Evolutionary conservation across 2,113 vertebrate species (phyloP), one percentile per base, ranked within the genome.

Genomic region (Trichomycterus rosablanca): DNA sequence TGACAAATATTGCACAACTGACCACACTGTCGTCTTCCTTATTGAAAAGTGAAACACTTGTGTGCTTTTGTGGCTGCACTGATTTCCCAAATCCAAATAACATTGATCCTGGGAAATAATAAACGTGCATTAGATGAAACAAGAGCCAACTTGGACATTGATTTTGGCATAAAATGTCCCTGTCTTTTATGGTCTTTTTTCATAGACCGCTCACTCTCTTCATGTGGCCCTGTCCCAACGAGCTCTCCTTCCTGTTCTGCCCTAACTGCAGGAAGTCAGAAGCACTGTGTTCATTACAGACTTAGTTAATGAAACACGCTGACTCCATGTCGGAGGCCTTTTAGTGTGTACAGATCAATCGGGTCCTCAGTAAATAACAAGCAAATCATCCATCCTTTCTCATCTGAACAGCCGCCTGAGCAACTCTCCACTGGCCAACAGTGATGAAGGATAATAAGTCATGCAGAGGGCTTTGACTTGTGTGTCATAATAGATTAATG

Each of bases 41-140:
- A 30, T 7, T 4, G 3, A 30, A 30, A 30, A 78, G 78, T 79
- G 88, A 85, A 86, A 86, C 77, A 83, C 88, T 90, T 92, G 88
- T 93, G 91, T 92, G 92, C 92, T 91, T 88, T 88, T 87, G 81
- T 88, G 74, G 89, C 86, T 85, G 83, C 82, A 81, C 84, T 84
- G 87, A 85, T 87, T 84, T 85, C 85, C 86, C 82, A 83, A 87
- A 89, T 90, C 89, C 87, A 87, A 92, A 90, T 90, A 86, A 87
- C 88, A 93, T 90, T 93, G 92, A 95, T 92, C 90, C 89, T 83
- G 79, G 81, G 77, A 78, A 84, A 77, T 79, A 89, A 88, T 90
- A 89, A 93, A 91, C 92, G 91, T 87, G 89, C 89, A 91, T 92
- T 91, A 91, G 89, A 88, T 91, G 86, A 88, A 89, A 89, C 90